Evolutionary conservation across 2,797 vertebrate species (phyloP), one percentile per base, ranked within the genome.

Genomic region (Cephalopachus bancanus): DNA sequence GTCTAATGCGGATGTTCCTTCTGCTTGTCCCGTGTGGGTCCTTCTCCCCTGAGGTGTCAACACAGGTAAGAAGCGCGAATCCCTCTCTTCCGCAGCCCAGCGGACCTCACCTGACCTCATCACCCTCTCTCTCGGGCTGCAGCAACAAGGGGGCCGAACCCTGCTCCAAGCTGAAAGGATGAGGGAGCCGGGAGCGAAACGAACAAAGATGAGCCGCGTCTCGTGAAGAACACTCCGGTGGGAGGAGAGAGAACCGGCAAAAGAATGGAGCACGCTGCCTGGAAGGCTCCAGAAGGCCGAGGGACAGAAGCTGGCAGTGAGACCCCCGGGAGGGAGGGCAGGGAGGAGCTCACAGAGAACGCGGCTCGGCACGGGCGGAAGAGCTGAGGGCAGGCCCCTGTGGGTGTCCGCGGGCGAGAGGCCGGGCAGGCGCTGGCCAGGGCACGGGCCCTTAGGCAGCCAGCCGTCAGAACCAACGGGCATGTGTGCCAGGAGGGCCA

Each of bases 11-110:
- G 9, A 51, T 19, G 60, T 3, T 83, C 17, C 33, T 72, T 89
- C 67, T 78, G 65, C 20, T 1, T 44, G 11, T 69, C 74, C 33
- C 55, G 69, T 59, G 19, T 44, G 60, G 9, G 15, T 15, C 83
- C 14, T 65, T 90, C 26, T 17, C 80, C n/a, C 72, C 75, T 86
- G 12, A 95, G 15, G 94, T 24, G 8, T 8, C 89, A 91, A 86
- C 17, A 75, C 7, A 80, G 17, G 51, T 93, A 84, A 67, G 37
- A 95, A 89, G 78, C 65, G 6, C 3, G 87, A 93, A 87, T 74
- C 55, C 8, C 22, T 89, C 51, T 60, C 71, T 55, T 65, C 71
- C 26, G n/a, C 26, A 69, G 49, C 37, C 79, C 65, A 51, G n/a
- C 81, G 78, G 30, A 16, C 5, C 22, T 1, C 51, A n/a, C 3